Conservation (phyloP, 2,797 vertebrate genomes). For the Falco columbarius region DNA sequence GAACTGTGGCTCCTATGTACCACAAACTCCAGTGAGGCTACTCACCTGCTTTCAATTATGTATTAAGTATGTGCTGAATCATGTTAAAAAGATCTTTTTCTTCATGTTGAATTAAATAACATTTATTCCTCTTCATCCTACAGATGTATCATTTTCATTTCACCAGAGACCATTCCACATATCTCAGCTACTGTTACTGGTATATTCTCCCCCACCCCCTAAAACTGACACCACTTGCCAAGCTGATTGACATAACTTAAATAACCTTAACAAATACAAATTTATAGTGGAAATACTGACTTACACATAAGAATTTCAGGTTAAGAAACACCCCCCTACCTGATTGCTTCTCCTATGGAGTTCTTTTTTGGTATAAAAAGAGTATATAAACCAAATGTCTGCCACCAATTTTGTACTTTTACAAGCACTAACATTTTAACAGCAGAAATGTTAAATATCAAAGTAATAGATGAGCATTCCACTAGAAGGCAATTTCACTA, state of each 20-base stretch:
- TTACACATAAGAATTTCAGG: not conserved
- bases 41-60: conserved; percentile 29
- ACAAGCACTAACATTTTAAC: conserved; percentile 80
- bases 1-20: not conserved
- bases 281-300: not conserved
- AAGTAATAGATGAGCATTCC: conserved; percentile 82
- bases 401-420: conserved; percentile 46
- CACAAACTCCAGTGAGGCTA: conserved; percentile 10
- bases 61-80: conserved; percentile 49
- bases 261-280: not conserved
- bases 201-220: not conserved
- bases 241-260: not conserved
- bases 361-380: not conserved
- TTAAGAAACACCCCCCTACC: not conserved
- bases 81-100: conserved; percentile 30
- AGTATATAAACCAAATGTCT: conserved; percentile 63
- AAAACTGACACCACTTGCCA: not conserved
- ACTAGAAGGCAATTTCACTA: conserved; percentile 83
- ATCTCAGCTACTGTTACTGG: not conserved
- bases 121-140: conserved; percentile 54
- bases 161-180: not conserved
- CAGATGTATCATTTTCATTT: conserved; percentile 18
- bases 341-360: not conserved
- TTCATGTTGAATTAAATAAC: conserved; percentile 36
- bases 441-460: conserved; percentile 81